phyloP scores from a whole-genome alignment of 2,888 invertebrate genomes.

The Alloscopus bannaensis region DNA sequence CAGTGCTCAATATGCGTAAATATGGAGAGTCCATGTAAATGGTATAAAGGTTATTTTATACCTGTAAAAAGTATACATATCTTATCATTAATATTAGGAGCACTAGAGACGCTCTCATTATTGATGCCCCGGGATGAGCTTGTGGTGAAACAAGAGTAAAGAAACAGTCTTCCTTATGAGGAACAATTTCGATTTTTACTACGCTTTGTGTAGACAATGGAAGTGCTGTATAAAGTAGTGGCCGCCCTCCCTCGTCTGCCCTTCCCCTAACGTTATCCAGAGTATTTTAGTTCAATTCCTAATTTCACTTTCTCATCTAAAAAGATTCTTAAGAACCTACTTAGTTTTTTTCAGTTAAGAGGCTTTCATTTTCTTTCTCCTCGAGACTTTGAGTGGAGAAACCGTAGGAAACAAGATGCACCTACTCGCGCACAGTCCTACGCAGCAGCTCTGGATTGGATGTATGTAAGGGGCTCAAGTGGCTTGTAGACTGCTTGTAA shows the following conservation, averaged over 20 bases:
- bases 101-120: no score
- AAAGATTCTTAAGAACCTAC: conserved; percentile 35
- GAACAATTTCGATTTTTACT: no score
- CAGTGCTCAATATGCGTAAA: not conserved
- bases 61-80: no score
- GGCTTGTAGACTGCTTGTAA: conserved; percentile 41
- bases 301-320: conserved; percentile 60
- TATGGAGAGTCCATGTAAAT: not conserved
- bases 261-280: conserved; percentile 31
- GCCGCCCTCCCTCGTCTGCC: conserved; percentile 6
- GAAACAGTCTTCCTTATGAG: no score
- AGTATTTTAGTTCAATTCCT: conserved; percentile 53
- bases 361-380: conserved; percentile 40
- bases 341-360: conserved; percentile 53
- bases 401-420: no score
- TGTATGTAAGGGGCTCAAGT: conserved; percentile 37
- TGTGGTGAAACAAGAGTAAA: no score
- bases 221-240: not conserved
- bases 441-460: not conserved
- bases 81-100: no score
- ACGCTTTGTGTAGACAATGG: no score
- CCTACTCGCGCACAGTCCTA: not conserved
- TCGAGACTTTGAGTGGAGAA: no score
- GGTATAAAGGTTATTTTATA: no score
- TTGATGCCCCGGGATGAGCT: no score